Conservation (phyloP, 2,797 vertebrate genomes). For the Danio aesculapii region DNA sequence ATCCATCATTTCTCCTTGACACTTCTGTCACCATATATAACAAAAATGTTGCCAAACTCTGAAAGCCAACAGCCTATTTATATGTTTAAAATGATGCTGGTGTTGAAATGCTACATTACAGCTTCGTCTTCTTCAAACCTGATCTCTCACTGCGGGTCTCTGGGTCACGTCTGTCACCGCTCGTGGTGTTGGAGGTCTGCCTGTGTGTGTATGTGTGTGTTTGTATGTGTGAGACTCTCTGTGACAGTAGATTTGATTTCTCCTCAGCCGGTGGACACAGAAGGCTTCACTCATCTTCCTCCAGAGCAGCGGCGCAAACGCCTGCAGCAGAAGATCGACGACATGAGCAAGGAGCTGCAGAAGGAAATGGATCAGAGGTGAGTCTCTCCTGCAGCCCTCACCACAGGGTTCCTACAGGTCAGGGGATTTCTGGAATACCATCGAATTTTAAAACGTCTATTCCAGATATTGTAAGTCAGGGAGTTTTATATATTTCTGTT, state of each 20-base stretch:
- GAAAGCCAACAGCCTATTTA: neutral
- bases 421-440: too few relatives aligned
- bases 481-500: too few relatives aligned
- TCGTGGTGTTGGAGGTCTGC: constrained; percentile 20
- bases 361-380: constrained; percentile 93
- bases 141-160: constrained; percentile 3
- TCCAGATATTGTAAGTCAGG: too few relatives aligned
- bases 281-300: constrained; percentile 89
- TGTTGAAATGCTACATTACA: neutral
- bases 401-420: constrained; percentile 24
- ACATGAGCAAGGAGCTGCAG: constrained; percentile 85
- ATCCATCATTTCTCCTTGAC: neutral
- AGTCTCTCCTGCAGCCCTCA: constrained; percentile 34
- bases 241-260: constrained; percentile 40
- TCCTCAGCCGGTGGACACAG: constrained; percentile 81
- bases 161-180: constrained; percentile 12
- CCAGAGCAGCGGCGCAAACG: constrained; percentile 90
- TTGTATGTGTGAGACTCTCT: constrained; percentile 58
- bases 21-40: neutral
- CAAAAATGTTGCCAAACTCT: constrained; percentile 7
- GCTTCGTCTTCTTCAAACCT: constrained; percentile 4
- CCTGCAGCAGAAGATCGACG: constrained; percentile 87
- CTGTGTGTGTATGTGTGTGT: constrained; percentile 11
- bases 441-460: too few relatives aligned
- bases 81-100: neutral